Evolutionary conservation across 2,888 invertebrate species (phyloP), one percentile per base, ranked within the genome.

Genomic region (Pycnomerus fuliginosus): DNA sequence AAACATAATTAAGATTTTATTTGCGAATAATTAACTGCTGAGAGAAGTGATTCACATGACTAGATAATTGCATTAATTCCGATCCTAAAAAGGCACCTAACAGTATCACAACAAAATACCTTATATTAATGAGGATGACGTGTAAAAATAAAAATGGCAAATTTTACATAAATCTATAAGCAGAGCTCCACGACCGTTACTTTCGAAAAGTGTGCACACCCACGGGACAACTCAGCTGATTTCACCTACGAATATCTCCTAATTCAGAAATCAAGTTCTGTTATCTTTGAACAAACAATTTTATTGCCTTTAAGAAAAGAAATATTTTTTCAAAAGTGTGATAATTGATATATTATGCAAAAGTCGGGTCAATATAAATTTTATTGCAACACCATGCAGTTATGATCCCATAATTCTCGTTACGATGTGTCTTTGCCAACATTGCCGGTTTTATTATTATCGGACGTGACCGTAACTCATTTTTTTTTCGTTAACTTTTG

Each of bases 341-440:
- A n/a, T n/a, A n/a, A n/a, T n/a, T n/a, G n/a, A n/a, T n/a, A n/a
- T n/a, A n/a, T n/a, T n/a, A n/a, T n/a, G n/a, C n/a, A n/a, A n/a
- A n/a, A 50, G 52, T 50, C 48, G 47, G 41, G 39, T 48, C 47
- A 46, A 43, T 51, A 49, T 49, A 50, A 52, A 56, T 51, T 56
- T 56, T 56, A 56, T 51, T 43, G 41, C 51, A 36, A 32, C n/a
- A 51, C 47, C 41, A 45, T 50, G 49, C 41, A 44, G 53, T 55
- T 53, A 55, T 51, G 55, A 55, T 51, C 55, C 48, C 45, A 51
- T 53, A 55, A 53, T 51, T 53, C 53, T 48, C 52, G 50, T 38
- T 37, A 46, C 48, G 48, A 48, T 55, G 44, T 47, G 42, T 44
- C 50, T 50, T 50, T 47, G 47, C 32, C 49, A 48, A 44, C 50